phyloP scores from a whole-genome alignment of 2,888 invertebrate species.

The Eledone cirrhosa region DNA sequence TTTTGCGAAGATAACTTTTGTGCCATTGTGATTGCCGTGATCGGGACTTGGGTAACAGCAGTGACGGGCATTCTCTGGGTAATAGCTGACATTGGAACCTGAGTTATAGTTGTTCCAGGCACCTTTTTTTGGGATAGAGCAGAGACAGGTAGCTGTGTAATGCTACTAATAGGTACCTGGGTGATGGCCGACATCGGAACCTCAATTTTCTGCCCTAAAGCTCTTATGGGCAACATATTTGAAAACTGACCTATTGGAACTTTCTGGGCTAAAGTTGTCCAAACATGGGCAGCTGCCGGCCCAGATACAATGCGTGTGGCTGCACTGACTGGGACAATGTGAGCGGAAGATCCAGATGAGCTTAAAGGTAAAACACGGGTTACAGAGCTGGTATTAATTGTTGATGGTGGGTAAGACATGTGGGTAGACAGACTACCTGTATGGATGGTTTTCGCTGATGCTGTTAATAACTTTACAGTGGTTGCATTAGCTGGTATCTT shows the following conservation, averaged over 20 bases:
- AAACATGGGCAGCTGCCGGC: too few species aligned
- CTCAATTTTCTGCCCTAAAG: background rate
- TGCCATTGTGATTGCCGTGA: background rate
- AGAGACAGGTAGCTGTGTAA: background rate
- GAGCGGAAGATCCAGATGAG: too few species aligned
- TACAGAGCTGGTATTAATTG: background rate
- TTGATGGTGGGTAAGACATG: background rate
- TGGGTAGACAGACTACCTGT: background rate
- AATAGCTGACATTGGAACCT: background rate
- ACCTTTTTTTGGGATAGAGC: background rate
- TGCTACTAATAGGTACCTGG: background rate
- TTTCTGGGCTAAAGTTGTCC: background rate
- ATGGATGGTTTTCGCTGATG: background rate
- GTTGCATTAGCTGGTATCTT: background rate
- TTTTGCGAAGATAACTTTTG: background rate
- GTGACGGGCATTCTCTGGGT: background rate
- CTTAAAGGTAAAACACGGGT: too few species aligned
- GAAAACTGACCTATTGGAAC: conserved; percentile 1
- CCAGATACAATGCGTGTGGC: too few species aligned
- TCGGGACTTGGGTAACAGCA: background rate
- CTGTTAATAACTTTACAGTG: background rate
- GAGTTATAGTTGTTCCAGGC: background rate
- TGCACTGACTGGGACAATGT: too few species aligned
- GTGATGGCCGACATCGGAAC: background rate
- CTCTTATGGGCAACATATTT: conserved; percentile 3